Conservation (phyloP, 2,113 vertebrate genomes). For the Neolamprologus longior region DNA sequence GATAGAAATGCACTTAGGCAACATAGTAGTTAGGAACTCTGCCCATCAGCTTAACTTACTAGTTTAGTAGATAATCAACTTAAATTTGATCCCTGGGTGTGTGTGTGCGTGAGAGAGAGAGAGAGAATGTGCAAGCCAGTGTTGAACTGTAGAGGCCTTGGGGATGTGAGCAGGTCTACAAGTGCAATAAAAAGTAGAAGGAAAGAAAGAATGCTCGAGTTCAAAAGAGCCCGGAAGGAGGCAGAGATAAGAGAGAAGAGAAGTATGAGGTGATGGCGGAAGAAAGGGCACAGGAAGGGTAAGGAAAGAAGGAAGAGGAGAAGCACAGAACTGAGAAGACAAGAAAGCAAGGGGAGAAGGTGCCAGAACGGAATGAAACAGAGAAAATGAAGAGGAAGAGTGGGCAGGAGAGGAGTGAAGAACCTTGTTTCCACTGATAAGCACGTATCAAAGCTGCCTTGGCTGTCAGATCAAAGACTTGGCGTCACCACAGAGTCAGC, state of each 20-base stretch:
- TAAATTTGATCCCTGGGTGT: neutral
- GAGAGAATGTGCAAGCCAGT: neutral
- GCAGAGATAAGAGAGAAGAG: neutral
- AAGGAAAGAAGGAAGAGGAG: neutral
- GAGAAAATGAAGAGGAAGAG: slow-evolving; percentile 4
- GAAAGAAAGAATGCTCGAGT: neutral
- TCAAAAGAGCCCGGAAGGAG: neutral
- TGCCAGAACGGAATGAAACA: slow-evolving; percentile 7
- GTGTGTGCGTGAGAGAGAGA: neutral
- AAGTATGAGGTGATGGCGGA: neutral
- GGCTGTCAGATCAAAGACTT: slow-evolving; percentile 57
- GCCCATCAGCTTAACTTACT: neutral
- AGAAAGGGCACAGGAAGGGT: slow-evolving; percentile 17
- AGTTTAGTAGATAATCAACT: slow-evolving; percentile 1
- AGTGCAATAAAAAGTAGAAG: neutral
- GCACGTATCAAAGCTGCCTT: slow-evolving; percentile 39
- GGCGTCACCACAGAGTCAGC: slow-evolving; percentile 7
- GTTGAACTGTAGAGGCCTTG: neutral
- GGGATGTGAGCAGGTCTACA: neutral
- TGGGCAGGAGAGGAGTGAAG: neutral
- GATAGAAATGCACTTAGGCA: neutral
- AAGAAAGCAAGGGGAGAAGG: neutral
- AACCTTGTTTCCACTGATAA: slow-evolving; percentile 46
- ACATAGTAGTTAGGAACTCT: neutral
- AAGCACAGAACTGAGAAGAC: neutral